These are phyloP conservation scores for Neotoxoptera formosana DNA, from an alignment of 1,140 invertebrate species.

Conservation along the genomic window DNA sequence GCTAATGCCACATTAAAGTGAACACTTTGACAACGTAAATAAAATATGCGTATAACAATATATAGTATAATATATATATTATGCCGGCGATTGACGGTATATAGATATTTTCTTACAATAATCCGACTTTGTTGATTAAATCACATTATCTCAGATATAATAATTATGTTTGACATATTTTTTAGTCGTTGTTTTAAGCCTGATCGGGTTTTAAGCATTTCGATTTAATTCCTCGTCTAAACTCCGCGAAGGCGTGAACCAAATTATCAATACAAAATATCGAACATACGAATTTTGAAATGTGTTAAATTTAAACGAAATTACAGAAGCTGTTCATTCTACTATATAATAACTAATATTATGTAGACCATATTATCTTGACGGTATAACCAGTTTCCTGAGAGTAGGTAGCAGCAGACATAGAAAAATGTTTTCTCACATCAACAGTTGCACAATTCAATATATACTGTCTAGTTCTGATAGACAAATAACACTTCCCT, in stretches of 20 bases:
- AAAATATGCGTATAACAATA: background rate
- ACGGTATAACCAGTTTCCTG: constrained; percentile 44
- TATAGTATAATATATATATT: too few relatives aligned
- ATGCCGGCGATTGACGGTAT: background rate
- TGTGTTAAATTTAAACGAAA: background rate
- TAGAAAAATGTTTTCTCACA: constrained; percentile 8
- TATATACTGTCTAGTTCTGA: background rate
- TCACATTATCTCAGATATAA: background rate
- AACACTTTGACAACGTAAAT: background rate
- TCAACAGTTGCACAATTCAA: background rate
- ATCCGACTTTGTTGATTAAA: background rate
- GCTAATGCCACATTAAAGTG: background rate
- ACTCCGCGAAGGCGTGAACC: too few relatives aligned
- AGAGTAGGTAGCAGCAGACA: background rate
- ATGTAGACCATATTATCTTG: background rate
- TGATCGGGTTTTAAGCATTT: background rate
- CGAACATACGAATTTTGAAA: background rate
- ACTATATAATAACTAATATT: background rate
- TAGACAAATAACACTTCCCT: background rate
- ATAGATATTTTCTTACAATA: background rate
- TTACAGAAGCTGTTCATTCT: background rate
- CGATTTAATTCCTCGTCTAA: background rate
- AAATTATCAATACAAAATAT: background rate
- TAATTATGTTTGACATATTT: background rate
- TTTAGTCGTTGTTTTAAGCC: background rate